Evolutionary conservation across 2,113 vertebrate species (phyloP).

Genomic region (Rostratula benghalensis): DNA sequence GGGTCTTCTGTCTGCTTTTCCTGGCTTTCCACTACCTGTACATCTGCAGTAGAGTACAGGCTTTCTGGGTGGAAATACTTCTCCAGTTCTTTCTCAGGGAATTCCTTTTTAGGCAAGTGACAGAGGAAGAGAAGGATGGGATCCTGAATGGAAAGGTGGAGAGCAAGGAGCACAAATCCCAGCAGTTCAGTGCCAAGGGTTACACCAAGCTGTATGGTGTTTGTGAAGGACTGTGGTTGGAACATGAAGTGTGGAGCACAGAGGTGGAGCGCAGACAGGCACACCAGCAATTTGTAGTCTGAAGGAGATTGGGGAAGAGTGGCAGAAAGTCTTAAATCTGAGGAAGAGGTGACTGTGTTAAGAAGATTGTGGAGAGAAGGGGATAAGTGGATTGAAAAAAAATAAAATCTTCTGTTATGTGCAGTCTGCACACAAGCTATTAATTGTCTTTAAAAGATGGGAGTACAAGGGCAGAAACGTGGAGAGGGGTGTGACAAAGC

Average conservation of each 20-base stretch:
- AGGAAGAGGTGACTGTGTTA: neutral
- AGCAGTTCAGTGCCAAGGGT: neutral
- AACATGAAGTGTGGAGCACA: neutral
- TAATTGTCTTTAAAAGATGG: neutral
- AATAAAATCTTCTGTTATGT: neutral
- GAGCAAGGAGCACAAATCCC: neutral
- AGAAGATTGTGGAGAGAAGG: accelerated
- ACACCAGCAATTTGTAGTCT: neutral
- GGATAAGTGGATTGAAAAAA: neutral
- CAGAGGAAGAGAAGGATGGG: neutral
- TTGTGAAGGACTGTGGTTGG: neutral
- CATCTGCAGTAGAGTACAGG: neutral
- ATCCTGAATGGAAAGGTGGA: neutral
- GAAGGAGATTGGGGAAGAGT: neutral
- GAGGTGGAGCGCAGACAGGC: neutral
- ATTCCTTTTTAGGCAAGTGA: neutral
- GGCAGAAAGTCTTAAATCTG: neutral
- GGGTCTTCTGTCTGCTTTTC: neutral
- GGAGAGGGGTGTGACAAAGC: neutral
- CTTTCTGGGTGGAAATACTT: neutral
- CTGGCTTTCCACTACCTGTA: neutral
- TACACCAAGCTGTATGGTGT: neutral
- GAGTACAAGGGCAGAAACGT: neutral
- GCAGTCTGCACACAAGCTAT: neutral
- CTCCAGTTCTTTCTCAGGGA: neutral